Base-by-base conservation (phyloP, 2,888 invertebrate species). In the Adelognathus sp. region DNA sequence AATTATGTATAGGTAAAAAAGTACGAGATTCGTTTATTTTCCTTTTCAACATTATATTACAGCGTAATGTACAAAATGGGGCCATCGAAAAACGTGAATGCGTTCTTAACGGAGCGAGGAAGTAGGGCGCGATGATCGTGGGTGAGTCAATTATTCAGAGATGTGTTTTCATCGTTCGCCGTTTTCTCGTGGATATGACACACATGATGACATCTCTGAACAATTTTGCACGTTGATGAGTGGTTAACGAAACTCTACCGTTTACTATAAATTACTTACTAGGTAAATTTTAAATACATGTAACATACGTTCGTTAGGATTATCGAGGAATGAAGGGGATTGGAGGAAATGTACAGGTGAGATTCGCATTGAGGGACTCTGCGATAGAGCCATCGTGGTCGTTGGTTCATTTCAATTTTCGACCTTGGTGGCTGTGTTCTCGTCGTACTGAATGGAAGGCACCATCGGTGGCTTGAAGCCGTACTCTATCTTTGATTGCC, bases 401-500 rank as follows among this genome's bases (percentile, higher is more conserved):
- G 3, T 14, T 33, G 9, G 4, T 6, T 1, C 3, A 44, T 79
- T n/a, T n/a, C 64, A 80, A 31, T 80, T 78, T 63, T 90, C 89
- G 3, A 91, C 88, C 83, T 90, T 90, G 7, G 88, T 85, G 1
- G 89, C 90, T 0, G 90, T 90, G 60, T 95, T 94, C 80, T 96
- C 94, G 86, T 96, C 96, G 7, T 97, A 95, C 89, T 96, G 96
- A 3, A 95, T 93, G 0, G 97, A 97, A 0, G 97, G 97, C 78
- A 96, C 93, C 84, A 97, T 89, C 0, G 97, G 97, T 0, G 97
- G 97, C 85, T 95, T 96, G 83, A 97, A 97, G 0, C 96, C 95
- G 84, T 97, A 97, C 82, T 97, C 97, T 86, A 97, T 93, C 85
- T 95, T 94, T 0, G 96, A 92, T 80, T 94, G 94, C 72, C 94